Evolutionary conservation across 1,140 invertebrate species (phyloP).

Genomic region (Choristoneura fumiferana): DNA sequence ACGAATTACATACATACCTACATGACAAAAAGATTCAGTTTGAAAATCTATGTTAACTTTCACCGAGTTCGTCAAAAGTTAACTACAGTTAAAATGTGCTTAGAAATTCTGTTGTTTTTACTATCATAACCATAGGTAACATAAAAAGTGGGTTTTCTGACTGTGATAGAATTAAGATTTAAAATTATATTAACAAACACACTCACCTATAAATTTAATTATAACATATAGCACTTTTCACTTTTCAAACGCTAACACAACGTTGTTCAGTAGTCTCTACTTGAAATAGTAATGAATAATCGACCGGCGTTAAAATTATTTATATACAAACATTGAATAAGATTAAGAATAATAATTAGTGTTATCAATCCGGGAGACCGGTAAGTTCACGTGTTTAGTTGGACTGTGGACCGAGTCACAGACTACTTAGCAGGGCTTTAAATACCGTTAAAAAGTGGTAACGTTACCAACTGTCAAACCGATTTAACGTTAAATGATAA

Average conservation of each 20-base stretch:
- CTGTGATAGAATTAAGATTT: no score
- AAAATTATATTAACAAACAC: no score
- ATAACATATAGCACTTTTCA: neutral
- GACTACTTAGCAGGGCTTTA: neutral
- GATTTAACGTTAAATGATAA: no score
- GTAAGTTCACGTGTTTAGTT: constrained; percentile 6
- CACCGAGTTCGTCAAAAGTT: no score
- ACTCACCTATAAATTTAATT: constrained; percentile 9
- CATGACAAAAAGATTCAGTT: no score
- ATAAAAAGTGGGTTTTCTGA: no score
- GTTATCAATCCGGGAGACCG: constrained; percentile 12
- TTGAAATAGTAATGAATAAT: neutral
- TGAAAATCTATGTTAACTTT: neutral
- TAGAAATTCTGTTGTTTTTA: no score
- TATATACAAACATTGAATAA: constrained; percentile 8
- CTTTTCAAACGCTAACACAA: neutral
- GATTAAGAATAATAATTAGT: neutral
- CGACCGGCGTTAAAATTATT: neutral
- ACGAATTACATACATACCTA: no score
- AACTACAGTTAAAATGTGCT: neutral
- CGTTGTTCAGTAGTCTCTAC: neutral
- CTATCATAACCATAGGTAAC: no score
- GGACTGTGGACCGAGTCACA: constrained; percentile 5
- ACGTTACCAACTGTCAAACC: no score
- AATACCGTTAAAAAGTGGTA: neutral